Percentiles rank a stretch among this genome's conserved stretches.
phyloP scores from a whole-genome alignment of 2,888 invertebrate genomes.

The Lithodes maja region DNA sequence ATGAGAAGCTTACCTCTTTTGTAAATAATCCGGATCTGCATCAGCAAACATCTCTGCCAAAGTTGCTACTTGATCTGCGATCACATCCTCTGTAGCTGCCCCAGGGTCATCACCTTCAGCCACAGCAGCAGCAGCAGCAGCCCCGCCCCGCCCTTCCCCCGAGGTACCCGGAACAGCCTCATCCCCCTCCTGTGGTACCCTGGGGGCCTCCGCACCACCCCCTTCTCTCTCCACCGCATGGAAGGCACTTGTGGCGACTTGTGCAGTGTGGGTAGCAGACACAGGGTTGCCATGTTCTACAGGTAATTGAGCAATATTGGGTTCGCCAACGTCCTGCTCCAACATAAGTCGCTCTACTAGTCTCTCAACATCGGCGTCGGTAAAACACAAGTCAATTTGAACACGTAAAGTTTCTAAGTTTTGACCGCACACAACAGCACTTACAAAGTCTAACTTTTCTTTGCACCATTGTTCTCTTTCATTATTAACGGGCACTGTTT shows the following conservation, averaged over 20 bases:
- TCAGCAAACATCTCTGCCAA: conserved; percentile 67
- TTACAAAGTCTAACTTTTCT: conserved; percentile 48
- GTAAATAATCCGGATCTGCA: conserved; percentile 68
- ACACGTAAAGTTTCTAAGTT: conserved; percentile 9
- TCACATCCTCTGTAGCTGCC: conserved; percentile 33
- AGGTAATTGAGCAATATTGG: background rate
- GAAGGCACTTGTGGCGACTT: conserved; percentile 42
- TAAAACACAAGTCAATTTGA: conserved; percentile 29
- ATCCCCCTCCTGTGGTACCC: background rate
- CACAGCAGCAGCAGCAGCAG: background rate
- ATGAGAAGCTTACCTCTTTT: conserved; percentile 42
- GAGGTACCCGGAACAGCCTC: conserved; percentile 8
- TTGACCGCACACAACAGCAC: conserved; percentile 35
- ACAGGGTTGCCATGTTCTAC: background rate
- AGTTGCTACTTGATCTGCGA: conserved; percentile 23
- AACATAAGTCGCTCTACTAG: conserved; percentile 39
- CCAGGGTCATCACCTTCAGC: conserved; percentile 32
- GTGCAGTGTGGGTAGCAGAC: background rate
- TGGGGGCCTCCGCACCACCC: background rate
- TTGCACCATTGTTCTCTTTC: conserved; percentile 35
- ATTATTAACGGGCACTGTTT: background rate
- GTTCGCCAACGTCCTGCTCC: conserved; percentile 21
- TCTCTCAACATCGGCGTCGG: conserved; percentile 47
- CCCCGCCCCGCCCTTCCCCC: conserved; percentile 6
- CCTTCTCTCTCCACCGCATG: conserved; percentile 21